phyloP scores from a whole-genome alignment of 2,113 vertebrate species.

The Oxyruncus cristatus region DNA sequence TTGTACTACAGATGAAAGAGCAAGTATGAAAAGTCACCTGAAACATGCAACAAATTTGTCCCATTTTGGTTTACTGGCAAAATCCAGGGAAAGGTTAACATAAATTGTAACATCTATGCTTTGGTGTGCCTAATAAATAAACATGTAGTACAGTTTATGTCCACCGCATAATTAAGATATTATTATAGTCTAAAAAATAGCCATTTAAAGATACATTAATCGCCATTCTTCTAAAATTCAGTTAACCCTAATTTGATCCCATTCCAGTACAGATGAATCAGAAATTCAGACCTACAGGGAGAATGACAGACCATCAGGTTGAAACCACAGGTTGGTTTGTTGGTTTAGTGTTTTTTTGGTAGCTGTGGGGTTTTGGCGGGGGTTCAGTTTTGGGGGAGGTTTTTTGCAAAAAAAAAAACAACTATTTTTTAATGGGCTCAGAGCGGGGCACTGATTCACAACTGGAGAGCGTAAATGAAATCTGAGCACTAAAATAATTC shows the following conservation, averaged over 20 bases:
- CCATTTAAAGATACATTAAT: neutral
- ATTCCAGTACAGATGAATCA: neutral
- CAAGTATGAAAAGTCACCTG: neutral
- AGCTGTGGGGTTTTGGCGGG: neutral
- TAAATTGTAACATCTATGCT: neutral
- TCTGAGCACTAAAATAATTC: neutral
- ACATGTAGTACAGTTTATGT: neutral
- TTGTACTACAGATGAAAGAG: neutral
- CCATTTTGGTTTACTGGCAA: neutral
- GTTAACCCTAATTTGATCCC: neutral
- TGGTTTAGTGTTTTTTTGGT: neutral
- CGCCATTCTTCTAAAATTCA: neutral
- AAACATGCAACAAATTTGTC: neutral
- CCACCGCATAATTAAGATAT: neutral
- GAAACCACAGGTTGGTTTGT: neutral
- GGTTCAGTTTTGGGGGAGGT: neutral
- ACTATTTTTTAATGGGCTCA: neutral
- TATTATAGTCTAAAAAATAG: neutral
- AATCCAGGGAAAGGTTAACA: neutral
- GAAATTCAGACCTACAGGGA: neutral
- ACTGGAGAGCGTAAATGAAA: neutral
- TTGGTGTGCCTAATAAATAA: neutral
- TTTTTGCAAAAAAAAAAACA: neutral
- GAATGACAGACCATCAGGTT: neutral
- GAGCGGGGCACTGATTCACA: neutral